Percentiles rank a stretch among this genome's conserved stretches.
Evolutionary conservation across 2,888 invertebrate species (phyloP).

Genomic region (Metalampra italica): DNA sequence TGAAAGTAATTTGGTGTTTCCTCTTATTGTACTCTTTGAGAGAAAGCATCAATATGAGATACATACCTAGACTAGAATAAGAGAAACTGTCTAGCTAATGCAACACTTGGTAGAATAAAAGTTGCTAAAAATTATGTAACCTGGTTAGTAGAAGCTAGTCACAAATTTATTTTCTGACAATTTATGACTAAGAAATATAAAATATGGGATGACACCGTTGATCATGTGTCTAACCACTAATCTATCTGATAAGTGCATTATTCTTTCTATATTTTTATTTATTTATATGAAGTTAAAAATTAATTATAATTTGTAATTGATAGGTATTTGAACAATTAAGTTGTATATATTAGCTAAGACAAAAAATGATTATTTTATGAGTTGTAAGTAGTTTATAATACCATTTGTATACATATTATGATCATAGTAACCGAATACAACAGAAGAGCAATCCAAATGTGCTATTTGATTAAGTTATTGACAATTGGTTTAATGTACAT

Average conservation of each 20-base stretch:
- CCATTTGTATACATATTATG: background rate
- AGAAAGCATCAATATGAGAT: conserved; percentile 5
- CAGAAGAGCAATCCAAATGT: conserved; percentile 51
- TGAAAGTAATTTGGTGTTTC: conserved; percentile 2
- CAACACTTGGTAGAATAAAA: too few relatives aligned
- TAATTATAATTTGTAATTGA: too few relatives aligned
- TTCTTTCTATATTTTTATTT: conserved; percentile 15
- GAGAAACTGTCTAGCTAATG: too few relatives aligned
- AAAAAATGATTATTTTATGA: conserved; percentile 4
- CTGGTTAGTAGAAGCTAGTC: conserved; percentile 44
- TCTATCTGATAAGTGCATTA: background rate
- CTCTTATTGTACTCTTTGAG: conserved; percentile 10
- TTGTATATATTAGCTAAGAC: conserved; percentile 40
- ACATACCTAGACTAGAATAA: background rate
- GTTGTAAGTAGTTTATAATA: too few relatives aligned
- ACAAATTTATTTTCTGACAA: conserved; percentile 20
- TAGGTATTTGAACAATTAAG: conserved; percentile 11
- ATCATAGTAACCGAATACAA: conserved; percentile 26
- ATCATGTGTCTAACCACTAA: conserved; percentile 2
- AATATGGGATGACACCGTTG: background rate
- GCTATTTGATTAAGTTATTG: conserved; percentile 31
- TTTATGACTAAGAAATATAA: background rate
- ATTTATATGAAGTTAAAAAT: conserved; percentile 10
- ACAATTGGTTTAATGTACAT: conserved; percentile 15
- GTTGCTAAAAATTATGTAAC: background rate